Percentiles rank a stretch among this genome's conserved stretches.
phyloP scores from a whole-genome alignment of 2,113 vertebrate genomes.

The Heptranchias perlo region DNA sequence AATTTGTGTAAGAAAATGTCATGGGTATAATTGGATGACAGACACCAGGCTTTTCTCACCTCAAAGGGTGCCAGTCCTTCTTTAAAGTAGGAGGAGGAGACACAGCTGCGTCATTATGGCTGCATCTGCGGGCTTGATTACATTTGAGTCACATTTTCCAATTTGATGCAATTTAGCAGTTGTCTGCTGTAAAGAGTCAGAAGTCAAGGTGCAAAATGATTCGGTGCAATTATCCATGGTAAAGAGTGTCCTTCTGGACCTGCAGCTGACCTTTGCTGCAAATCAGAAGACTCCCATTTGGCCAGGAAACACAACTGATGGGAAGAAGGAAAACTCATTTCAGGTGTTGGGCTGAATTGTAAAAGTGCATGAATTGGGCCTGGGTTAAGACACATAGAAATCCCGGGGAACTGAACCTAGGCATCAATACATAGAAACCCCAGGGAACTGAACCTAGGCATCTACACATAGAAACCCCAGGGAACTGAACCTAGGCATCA shows the following conservation, averaged over 20 bases:
- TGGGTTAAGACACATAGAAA: background rate
- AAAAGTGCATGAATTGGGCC: background rate
- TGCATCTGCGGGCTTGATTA: background rate
- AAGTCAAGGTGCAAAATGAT: background rate
- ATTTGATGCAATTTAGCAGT: background rate
- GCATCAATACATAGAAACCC: too few relatives aligned
- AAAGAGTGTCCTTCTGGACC: background rate
- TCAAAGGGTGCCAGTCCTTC: background rate
- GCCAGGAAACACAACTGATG: background rate
- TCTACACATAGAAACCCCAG: too few relatives aligned
- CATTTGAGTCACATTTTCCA: background rate
- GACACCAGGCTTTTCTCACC: background rate
- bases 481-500: too few relatives aligned
- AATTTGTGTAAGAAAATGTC: background rate
- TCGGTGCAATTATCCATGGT: background rate
- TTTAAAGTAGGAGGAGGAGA: background rate
- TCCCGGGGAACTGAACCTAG: background rate
- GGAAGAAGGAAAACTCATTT: background rate
- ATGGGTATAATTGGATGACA: background rate
- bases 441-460: too few relatives aligned
- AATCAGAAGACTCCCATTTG: background rate
- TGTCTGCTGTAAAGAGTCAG: background rate
- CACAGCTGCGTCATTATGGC: background rate
- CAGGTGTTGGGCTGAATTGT: background rate
- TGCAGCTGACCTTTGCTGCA: background rate